Evolutionary conservation across 2,113 vertebrate genomes (phyloP), one percentile per base, ranked within the genome.

Genomic region (Daubentonia madagascariensis): DNA sequence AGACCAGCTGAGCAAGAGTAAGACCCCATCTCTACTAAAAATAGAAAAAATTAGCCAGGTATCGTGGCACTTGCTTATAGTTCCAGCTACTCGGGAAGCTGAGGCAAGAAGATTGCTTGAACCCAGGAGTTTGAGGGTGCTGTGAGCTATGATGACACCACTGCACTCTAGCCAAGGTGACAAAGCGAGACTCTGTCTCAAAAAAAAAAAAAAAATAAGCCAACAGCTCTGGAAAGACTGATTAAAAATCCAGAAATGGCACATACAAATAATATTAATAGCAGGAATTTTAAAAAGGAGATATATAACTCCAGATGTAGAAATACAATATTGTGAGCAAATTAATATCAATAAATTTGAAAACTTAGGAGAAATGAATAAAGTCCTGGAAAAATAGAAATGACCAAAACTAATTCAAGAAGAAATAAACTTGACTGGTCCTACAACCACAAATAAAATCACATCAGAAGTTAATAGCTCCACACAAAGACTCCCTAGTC

Each of bases 321-420:
- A 79, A 79, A 87, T 17, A 70, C 20, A 89, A 12, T 73, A 90
- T 35, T 84, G 89, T 65, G 20, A 84, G 17, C 37, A 37, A 54
- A 84, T 76, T 40, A 84, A 84, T 75, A 30, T 43, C 20, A 54
- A 57, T n/a, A 57, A 50, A 76, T 84, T 45, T 54, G n/a, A 84
- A 89, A 75, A 65, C 23, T 32, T 54, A 25, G 22, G 48, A 45
- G 37, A 84, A 94, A 90, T n/a, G 73, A 90, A 70, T 59, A 85
- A 78, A 95, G 85, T 91, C n/a, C 40, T 70, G 17, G 50, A 79
- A 93, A 92, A 78, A 76, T 30, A 86, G 14, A 92, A 81, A 54
- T 45, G 18, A 85, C 18, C 18, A 92, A 76, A 65, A 85, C 35
- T 78, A 86, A 32, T 23, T 85, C 17, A 23, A 57, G 59, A 45